These are phyloP conservation scores for Lonchura striata DNA, from an alignment of 2,113 vertebrate species.

Conservation along the genomic window DNA sequence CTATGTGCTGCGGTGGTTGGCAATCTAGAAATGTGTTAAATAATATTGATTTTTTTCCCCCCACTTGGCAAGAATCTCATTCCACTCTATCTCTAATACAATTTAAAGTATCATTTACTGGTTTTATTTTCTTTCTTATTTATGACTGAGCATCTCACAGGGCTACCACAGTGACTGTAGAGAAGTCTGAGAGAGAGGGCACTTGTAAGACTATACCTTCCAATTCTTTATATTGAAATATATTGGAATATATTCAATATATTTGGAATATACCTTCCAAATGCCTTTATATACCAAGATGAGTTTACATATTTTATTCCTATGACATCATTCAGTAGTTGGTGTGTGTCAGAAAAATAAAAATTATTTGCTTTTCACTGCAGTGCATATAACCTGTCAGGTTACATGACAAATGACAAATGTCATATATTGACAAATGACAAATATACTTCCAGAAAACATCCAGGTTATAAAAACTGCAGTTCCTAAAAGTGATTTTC, in stretches of 20 bases:
- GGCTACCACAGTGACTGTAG: background rate
- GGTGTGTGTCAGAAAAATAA: background rate
- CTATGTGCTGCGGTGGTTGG: conserved; percentile 5
- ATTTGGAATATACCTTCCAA: background rate
- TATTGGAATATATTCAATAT: no score
- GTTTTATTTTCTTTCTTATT: conserved; percentile 44
- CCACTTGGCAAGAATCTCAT: conserved; percentile 33
- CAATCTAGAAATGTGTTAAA: conserved; percentile 62
- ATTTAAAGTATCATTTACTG: conserved; percentile 44
- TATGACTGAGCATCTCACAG: background rate
- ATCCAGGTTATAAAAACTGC: background rate
- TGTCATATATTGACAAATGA: background rate
- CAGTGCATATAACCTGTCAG: background rate
- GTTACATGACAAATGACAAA: no score
- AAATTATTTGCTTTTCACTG: background rate
- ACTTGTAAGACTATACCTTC: background rate
- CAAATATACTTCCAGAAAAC: background rate
- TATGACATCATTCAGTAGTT: background rate
- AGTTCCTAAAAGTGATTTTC: background rate
- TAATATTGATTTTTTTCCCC: conserved; percentile 44
- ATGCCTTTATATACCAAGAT: background rate
- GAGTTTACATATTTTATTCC: background rate
- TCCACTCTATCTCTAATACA: conserved; percentile 20
- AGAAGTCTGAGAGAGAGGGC: background rate
- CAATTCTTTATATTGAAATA: background rate